These are phyloP conservation scores for Mareca strepera DNA, from an alignment of 2,797 vertebrate genomes.

Conservation along the genomic window DNA sequence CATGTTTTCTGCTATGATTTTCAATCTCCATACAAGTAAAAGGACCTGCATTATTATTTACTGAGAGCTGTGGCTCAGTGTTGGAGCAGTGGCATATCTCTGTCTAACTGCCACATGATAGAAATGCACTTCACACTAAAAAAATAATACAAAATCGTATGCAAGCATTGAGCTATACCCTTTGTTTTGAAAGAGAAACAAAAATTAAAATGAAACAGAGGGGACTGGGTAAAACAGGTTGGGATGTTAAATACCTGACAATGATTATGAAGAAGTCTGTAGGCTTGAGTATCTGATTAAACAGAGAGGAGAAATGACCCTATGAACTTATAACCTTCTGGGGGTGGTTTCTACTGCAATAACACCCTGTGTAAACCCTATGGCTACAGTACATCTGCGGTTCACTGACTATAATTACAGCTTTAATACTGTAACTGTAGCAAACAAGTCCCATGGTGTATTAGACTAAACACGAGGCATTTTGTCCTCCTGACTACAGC, in stretches of 20 bases:
- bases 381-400: slow-evolving; percentile 75
- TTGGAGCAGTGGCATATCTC: slow-evolving; percentile 1
- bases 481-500: slow-evolving; percentile 71
- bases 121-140: not conserved
- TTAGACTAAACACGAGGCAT: slow-evolving; percentile 63
- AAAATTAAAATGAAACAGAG: not conserved
- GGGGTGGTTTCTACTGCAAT: slow-evolving; percentile 72
- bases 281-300: slow-evolving; percentile 33
- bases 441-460: slow-evolving; percentile 72
- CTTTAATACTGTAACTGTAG: slow-evolving; percentile 78
- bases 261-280: slow-evolving; percentile 78
- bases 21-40: not conserved
- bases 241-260: slow-evolving; percentile 61
- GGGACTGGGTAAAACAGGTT: not conserved
- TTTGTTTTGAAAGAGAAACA: not conserved
- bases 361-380: slow-evolving; percentile 62
- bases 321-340: slow-evolving; percentile 77
- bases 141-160: not conserved
- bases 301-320: slow-evolving; percentile 47
- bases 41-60: not conserved
- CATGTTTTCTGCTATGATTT: not conserved
- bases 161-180: not conserved
- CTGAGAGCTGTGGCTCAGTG: not conserved
- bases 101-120: not conserved
- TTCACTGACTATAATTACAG: slow-evolving; percentile 82